These are phyloP conservation scores for Leptodactylus fuscus DNA, from an alignment of 2,113 vertebrate species.

Conservation along the genomic window DNA sequence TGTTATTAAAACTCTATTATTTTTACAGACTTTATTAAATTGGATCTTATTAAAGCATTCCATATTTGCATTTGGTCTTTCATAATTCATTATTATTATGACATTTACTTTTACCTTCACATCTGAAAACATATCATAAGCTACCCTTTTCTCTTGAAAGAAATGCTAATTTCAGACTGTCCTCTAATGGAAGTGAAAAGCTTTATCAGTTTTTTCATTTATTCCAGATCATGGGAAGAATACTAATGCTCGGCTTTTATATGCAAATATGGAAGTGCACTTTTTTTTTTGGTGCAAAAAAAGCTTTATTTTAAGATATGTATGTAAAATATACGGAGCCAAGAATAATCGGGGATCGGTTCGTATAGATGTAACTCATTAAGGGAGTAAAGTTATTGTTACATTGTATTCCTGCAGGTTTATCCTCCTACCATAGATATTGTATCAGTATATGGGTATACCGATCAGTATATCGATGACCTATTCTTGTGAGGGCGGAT, in stretches of 20 bases:
- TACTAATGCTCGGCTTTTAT: slow-evolving; percentile 95
- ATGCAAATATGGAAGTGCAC: slow-evolving; percentile 82
- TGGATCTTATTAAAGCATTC: slow-evolving; percentile 98
- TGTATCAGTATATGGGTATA: no score
- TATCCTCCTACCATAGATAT: no score
- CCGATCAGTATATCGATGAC: no score
- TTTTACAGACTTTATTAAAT: slow-evolving; percentile 99
- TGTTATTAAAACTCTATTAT: slow-evolving; percentile 89
- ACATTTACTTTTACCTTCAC: slow-evolving; percentile 99
- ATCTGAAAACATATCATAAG: slow-evolving; percentile 94
- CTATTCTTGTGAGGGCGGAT: no score
- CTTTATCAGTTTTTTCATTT: slow-evolving; percentile 98
- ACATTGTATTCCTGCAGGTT: no score
- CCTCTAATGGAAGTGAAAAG: slow-evolving; percentile 99
- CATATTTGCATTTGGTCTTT: slow-evolving; percentile 99
- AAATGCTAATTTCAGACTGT: slow-evolving; percentile 99
- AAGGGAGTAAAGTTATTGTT: no score
- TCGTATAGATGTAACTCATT: background rate
- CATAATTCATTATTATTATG: slow-evolving; percentile 99
- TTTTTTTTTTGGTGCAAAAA: slow-evolving; percentile 77
- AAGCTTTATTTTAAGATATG: slow-evolving; percentile 73
- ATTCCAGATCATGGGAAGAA: slow-evolving; percentile 94
- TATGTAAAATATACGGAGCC: background rate
- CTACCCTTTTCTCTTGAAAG: slow-evolving; percentile 99
- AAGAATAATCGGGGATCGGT: background rate